These are phyloP conservation scores for Sinella curviseta DNA, from an alignment of 1,140 invertebrate genomes.

Conservation along the genomic window DNA sequence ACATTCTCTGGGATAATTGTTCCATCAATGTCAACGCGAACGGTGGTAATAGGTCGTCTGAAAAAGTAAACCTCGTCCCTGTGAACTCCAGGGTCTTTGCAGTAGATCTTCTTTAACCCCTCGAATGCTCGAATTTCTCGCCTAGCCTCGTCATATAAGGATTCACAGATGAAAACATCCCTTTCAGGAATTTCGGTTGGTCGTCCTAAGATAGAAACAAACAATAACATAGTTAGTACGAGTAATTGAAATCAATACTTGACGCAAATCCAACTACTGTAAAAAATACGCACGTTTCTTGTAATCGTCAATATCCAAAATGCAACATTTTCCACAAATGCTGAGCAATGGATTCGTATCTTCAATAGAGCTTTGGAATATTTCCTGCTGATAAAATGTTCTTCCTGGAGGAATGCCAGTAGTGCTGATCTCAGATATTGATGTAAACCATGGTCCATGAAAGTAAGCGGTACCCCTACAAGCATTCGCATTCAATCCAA, in stretches of 20 bases:
- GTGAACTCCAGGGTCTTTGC: conserved; percentile 72
- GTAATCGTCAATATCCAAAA: conserved; percentile 88
- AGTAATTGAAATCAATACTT: conserved; percentile 38
- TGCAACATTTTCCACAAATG: conserved; percentile 86
- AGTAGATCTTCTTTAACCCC: conserved; percentile 78
- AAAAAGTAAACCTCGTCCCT: conserved; percentile 94
- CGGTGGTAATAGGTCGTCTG: conserved; percentile 63
- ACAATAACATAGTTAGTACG: too few relatives aligned
- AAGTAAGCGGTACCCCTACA: conserved; percentile 82
- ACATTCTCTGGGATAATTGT: conserved; percentile 41
- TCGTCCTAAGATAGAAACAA: conserved; percentile 65
- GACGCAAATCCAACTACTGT: neutral
- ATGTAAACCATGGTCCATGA: conserved; percentile 88
- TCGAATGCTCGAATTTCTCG: conserved; percentile 75
- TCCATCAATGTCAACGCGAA: conserved; percentile 43
- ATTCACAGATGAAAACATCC: conserved; percentile 92
- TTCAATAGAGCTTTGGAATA: conserved; percentile 87
- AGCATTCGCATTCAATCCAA: conserved; percentile 30
- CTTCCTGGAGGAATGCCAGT: conserved; percentile 60
- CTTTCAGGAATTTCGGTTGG: conserved; percentile 90
- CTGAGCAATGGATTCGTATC: conserved; percentile 86
- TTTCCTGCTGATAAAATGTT: conserved; percentile 93
- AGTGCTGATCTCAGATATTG: conserved; percentile 81
- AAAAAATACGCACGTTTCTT: conserved; percentile 75
- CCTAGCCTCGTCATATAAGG: conserved; percentile 85